Evolutionary conservation across 2,113 vertebrate genomes (phyloP).

Genomic region (Heloderma charlesbogerti): DNA sequence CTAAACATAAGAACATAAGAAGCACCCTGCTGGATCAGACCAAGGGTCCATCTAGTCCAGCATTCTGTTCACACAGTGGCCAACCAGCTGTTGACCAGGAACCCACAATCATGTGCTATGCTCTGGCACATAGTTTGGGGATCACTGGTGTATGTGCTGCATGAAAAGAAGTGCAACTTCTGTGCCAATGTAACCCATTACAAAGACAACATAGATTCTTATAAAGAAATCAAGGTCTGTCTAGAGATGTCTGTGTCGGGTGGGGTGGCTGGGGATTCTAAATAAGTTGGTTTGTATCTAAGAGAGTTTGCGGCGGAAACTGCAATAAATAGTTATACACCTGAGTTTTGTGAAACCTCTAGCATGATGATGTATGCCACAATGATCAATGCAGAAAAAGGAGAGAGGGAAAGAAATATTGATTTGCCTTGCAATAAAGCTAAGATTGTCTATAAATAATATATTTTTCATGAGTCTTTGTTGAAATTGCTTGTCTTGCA

Average conservation of each 20-base stretch:
- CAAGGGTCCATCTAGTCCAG: no score
- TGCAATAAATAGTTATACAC: slow-evolving; percentile 9
- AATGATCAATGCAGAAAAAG: slow-evolving; percentile 19
- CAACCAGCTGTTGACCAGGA: no score
- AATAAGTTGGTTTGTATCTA: neutral
- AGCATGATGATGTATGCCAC: slow-evolving; percentile 2
- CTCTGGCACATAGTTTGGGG: neutral
- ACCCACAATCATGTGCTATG: no score
- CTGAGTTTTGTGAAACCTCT: neutral
- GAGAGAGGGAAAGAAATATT: neutral
- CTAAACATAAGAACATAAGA: no score
- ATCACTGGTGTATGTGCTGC: neutral
- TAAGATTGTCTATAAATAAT: slow-evolving; percentile 50
- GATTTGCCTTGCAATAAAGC: slow-evolving; percentile 47
- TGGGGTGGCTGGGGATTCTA: neutral
- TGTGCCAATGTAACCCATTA: neutral
- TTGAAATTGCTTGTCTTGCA: slow-evolving; percentile 17
- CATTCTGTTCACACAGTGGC: no score
- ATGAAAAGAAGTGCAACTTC: neutral
- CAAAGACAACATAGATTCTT: neutral
- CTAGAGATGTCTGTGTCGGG: neutral
- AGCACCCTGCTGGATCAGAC: no score
- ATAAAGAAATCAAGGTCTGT: neutral
- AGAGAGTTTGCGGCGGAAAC: neutral
- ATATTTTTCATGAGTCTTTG: slow-evolving; percentile 32